Evolutionary conservation across 1,140 invertebrate genomes (phyloP).

Genomic region (Lepeophtheirus salmonis): DNA sequence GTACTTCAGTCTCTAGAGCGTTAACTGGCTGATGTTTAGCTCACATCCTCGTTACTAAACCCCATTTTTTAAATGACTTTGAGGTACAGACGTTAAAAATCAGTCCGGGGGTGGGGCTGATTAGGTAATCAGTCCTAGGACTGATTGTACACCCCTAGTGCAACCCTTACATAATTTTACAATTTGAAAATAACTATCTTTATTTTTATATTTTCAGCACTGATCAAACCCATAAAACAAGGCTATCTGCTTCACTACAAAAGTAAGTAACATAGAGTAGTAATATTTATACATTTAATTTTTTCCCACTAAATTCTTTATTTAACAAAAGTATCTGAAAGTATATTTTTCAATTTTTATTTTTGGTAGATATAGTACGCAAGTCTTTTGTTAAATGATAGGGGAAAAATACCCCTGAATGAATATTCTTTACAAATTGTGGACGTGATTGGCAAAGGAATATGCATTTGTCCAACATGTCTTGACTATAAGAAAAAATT

Average conservation of each 20-base stretch:
- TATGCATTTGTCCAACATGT: background rate
- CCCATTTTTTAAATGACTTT: too few species aligned
- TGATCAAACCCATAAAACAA: slow-evolving; percentile 19
- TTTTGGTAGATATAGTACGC: background rate
- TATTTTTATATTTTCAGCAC: slow-evolving; percentile 12
- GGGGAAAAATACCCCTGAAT: background rate
- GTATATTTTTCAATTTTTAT: slow-evolving; percentile 1
- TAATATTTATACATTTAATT: background rate
- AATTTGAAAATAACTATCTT: too few species aligned
- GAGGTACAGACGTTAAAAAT: too few species aligned
- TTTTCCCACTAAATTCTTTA: too few species aligned
- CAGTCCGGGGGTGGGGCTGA: too few species aligned
- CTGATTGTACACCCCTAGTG: too few species aligned
- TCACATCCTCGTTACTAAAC: too few species aligned
- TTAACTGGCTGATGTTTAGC: too few species aligned
- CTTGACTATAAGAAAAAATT: background rate
- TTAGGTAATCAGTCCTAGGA: too few species aligned
- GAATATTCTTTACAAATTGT: background rate
- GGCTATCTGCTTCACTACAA: slow-evolving; percentile 20
- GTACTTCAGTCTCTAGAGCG: too few species aligned
- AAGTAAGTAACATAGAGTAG: slow-evolving; percentile 16
- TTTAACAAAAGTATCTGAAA: background rate
- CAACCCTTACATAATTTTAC: too few species aligned
- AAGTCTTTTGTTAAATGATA: background rate
- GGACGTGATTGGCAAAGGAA: background rate